Evolutionary conservation across 2,888 invertebrate genomes (phyloP).

Genomic region (Apotomis turbidana): DNA sequence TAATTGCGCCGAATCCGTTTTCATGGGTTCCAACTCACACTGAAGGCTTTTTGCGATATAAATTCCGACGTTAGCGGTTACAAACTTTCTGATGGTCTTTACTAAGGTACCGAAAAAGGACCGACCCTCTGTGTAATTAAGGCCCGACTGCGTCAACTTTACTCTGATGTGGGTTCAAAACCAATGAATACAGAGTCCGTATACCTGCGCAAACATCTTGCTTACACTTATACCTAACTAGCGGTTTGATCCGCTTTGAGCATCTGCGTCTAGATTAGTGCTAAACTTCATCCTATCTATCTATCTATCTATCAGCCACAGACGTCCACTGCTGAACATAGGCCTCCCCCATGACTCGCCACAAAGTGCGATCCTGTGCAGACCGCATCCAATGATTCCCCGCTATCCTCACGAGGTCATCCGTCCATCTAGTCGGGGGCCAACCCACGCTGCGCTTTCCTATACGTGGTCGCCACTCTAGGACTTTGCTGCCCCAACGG

Average conservation of each 20-base stretch:
- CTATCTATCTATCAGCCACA: no score
- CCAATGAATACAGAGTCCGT: constrained; percentile 55
- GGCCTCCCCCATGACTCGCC: no score
- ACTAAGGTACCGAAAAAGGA: constrained; percentile 61
- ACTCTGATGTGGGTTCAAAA: constrained; percentile 70
- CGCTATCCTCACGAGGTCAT: no score
- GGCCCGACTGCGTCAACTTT: constrained; percentile 69
- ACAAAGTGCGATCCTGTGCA: no score
- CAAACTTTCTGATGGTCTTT: constrained; percentile 65
- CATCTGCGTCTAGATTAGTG: background rate
- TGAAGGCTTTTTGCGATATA: constrained; percentile 8
- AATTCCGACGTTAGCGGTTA: constrained; percentile 47
- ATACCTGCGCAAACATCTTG: constrained; percentile 29
- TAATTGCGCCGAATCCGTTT: background rate
- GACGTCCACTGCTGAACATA: no score
- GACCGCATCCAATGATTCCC: no score
- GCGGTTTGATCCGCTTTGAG: background rate
- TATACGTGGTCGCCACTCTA: no score
- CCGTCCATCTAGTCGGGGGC: no score
- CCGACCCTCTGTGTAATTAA: constrained; percentile 70
- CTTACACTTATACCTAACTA: constrained; percentile 8
- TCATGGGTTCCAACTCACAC: background rate
- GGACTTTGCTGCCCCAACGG: no score
- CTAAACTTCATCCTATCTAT: background rate
- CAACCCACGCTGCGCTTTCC: no score